These are phyloP conservation scores for Gallinago stenura DNA, from an alignment of 2,797 vertebrate species.

Conservation along the genomic window DNA sequence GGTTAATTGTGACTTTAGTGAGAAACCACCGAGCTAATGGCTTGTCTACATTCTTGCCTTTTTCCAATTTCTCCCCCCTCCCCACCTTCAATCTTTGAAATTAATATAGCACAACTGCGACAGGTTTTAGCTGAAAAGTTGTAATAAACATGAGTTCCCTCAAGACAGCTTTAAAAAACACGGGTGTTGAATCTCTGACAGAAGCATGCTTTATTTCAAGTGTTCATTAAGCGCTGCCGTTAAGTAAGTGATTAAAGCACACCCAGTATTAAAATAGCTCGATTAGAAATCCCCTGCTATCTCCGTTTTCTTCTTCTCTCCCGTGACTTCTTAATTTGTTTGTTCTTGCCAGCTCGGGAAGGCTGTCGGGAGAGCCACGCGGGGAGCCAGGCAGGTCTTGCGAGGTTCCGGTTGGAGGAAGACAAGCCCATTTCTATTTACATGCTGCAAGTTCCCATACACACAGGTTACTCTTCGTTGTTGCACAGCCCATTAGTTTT, in stretches of 20 bases:
- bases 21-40: not conserved
- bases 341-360: constrained; percentile 52
- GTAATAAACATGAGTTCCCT: constrained; percentile 58
- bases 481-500: not conserved
- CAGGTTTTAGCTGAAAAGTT: constrained; percentile 29
- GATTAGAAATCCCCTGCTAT: constrained; percentile 68
- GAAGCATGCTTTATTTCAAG: constrained; percentile 59
- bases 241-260: constrained; percentile 61
- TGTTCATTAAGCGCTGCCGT: constrained; percentile 50
- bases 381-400: not conserved
- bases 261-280: constrained; percentile 60
- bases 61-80: not conserved
- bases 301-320: constrained; percentile 40
- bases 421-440: not conserved
- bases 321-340: constrained; percentile 46
- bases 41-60: not conserved
- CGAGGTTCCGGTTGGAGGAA: not conserved
- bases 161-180: constrained; percentile 59
- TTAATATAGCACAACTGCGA: constrained; percentile 12
- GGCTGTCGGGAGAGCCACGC: not conserved
- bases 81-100: not conserved
- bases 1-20: not conserved
- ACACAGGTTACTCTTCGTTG: not conserved
- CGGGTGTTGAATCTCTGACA: not conserved
- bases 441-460: not conserved